phyloP scores from a whole-genome alignment of 2,113 vertebrate genomes.

The Entomyzon cyanotis region DNA sequence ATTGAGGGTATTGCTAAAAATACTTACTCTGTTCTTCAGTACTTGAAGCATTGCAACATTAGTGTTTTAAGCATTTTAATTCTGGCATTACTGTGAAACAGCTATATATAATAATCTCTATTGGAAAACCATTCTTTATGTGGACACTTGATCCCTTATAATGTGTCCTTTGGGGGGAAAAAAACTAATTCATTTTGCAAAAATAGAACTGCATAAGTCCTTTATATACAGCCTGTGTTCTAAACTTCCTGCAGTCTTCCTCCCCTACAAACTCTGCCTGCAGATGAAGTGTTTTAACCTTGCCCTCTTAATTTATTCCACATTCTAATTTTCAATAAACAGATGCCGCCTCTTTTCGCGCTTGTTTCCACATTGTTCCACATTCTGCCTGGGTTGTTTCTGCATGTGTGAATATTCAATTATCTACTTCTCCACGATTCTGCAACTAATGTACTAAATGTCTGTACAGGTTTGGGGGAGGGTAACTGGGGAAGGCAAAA shows the following conservation, averaged over 20 bases:
- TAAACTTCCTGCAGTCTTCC: conserved; percentile 26
- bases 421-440: conserved; percentile 35
- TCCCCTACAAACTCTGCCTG: conserved; percentile 26
- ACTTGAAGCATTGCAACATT: background rate
- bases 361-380: conserved; percentile 59
- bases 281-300: conserved; percentile 52
- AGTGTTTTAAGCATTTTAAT: background rate
- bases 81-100: background rate
- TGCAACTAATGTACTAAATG: conserved; percentile 23
- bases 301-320: conserved; percentile 63
- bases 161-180: background rate
- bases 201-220: background rate
- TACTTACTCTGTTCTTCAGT: background rate
- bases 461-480: conserved; percentile 33
- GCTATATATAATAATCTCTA: background rate
- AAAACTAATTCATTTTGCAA: background rate
- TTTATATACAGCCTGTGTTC: background rate
- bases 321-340: conserved; percentile 62
- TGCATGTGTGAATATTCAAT: conserved; percentile 62
- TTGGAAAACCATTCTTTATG: background rate
- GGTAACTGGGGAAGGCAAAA: background rate
- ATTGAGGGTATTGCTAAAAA: background rate
- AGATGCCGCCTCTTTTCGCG: conserved; percentile 57
- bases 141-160: background rate
- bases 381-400: conserved; percentile 53